Evolutionary conservation across 2,888 invertebrate genomes (phyloP).

Genomic region (Amphipyra berbera): DNA sequence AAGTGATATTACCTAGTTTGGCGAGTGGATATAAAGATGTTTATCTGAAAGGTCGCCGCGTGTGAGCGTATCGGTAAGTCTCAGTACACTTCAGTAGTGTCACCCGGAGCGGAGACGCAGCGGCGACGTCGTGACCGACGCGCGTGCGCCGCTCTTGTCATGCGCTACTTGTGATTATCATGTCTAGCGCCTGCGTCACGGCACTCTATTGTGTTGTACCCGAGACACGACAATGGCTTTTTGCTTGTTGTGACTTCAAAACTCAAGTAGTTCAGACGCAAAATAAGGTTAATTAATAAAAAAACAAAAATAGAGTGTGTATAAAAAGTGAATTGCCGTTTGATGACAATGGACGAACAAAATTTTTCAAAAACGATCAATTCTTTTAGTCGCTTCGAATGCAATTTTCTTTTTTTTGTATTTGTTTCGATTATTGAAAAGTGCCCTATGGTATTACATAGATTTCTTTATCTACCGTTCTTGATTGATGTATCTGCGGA

Average conservation of each 20-base stretch:
- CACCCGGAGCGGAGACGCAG: slow-evolving; percentile 71
- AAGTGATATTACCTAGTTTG: slow-evolving; percentile 76
- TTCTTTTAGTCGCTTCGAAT: slow-evolving; percentile 20
- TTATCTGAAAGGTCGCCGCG: slow-evolving; percentile 68
- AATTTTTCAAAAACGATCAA: slow-evolving; percentile 38
- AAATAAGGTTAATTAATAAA: slow-evolving; percentile 71
- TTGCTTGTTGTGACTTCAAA: slow-evolving; percentile 65
- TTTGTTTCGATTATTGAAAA: slow-evolving; percentile 41
- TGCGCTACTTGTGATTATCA: slow-evolving; percentile 86
- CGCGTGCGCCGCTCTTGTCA: slow-evolving; percentile 84
- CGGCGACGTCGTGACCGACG: slow-evolving; percentile 78
- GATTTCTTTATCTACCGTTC: slow-evolving; percentile 7
- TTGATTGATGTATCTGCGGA: slow-evolving; percentile 5
- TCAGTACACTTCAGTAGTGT: slow-evolving; percentile 66
- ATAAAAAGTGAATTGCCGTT: slow-evolving; percentile 57
- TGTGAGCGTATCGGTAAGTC: slow-evolving; percentile 43
- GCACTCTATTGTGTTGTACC: slow-evolving; percentile 62
- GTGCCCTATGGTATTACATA: slow-evolving; percentile 23
- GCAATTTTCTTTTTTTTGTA: slow-evolving; percentile 36
- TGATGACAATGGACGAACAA: slow-evolving; percentile 44
- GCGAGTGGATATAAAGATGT: slow-evolving; percentile 71
- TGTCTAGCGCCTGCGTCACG: slow-evolving; percentile 80
- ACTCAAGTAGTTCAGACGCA: slow-evolving; percentile 57
- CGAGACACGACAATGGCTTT: slow-evolving; percentile 58
- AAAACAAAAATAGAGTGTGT: slow-evolving; percentile 49